Evolutionary conservation across 1,140 invertebrate species (phyloP), one percentile per base, ranked within the genome.

Genomic region (Phymorhynchus buccinoides): DNA sequence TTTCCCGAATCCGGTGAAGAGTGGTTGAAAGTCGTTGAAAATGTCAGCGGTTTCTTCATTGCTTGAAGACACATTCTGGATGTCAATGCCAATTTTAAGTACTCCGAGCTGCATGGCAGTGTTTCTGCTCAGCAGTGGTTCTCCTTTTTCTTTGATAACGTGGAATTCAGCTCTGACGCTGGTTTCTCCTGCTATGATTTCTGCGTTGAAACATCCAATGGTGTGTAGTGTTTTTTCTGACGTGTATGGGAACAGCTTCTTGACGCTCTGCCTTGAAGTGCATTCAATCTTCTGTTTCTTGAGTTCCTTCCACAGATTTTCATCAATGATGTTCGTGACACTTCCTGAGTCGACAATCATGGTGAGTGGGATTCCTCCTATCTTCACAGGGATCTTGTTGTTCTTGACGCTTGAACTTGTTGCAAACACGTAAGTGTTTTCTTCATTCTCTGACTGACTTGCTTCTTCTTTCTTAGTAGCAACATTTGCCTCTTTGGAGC

Each of bases 51-150:
- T 32, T 22, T 18, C 35, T 30, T 52, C 18, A 1, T 62, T 62
- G 35, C 35, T 32, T 32, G 52, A 32, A 9, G 73, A 56, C 37
- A 78, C 35, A 30, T 2, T 56, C 16, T 44, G 42, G 1, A 78
- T 62, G 39, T 84, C 12, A 30, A 83, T 14, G 1, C 83, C 73
- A 1, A 79, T 84, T 37, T 78, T 62, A 0, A 78, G 52, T 12
- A 84, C 73, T 3, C 48, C 48, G 14, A 84, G 42, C 56, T 62
- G 4, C 22, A 79, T 83, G 62, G 66, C 62, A 3, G 77, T 82
- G 9, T 81, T 35, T 66, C 68, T 62, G 27, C 82, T 68, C 16
- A 68, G 35, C n/a, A 44, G 2, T n/a, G 66, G 22, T 42, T 66
- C 68, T 9, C 79, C 22, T 73, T 68, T 80, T 16, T 41, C 82